phyloP scores from a whole-genome alignment of 2,797 vertebrate genomes.

The Diplodus sargus region DNA sequence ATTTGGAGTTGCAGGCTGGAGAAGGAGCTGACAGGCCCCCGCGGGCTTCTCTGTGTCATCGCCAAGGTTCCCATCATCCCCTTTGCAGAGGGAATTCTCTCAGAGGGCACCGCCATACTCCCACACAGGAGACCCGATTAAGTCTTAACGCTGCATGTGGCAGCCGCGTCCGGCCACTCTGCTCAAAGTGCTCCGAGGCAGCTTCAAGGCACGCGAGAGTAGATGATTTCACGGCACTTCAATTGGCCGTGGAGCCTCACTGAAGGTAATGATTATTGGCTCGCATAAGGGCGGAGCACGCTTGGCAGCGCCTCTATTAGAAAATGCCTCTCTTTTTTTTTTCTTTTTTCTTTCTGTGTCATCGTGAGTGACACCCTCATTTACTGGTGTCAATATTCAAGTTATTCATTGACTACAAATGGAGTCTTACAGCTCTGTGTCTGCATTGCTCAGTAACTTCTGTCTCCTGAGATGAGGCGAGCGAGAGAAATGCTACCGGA shows the following conservation, averaged over 20 bases:
- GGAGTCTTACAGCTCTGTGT: slow-evolving; percentile 40
- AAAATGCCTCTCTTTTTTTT: slow-evolving; percentile 21
- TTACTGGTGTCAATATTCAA: slow-evolving; percentile 68
- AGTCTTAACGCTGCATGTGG: slow-evolving; percentile 73
- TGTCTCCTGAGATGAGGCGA: slow-evolving; percentile 20
- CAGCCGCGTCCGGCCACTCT: slow-evolving; percentile 45
- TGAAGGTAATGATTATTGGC: slow-evolving; percentile 70
- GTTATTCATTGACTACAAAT: slow-evolving; percentile 73
- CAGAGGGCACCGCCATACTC: slow-evolving; percentile 51
- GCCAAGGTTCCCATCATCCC: slow-evolving; percentile 60
- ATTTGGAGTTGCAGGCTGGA: slow-evolving; percentile 59
- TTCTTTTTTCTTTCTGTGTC: slow-evolving; percentile 48
- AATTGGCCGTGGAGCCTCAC: slow-evolving; percentile 54
- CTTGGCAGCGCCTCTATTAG: slow-evolving; percentile 53
- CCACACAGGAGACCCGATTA: slow-evolving; percentile 69
- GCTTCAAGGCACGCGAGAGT: slow-evolving; percentile 59
- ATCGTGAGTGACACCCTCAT: slow-evolving; percentile 65
- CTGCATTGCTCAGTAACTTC: slow-evolving; percentile 24
- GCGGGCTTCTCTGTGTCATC: slow-evolving; percentile 73
- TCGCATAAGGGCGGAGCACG: slow-evolving; percentile 38
- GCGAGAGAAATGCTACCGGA: slow-evolving; percentile 10
- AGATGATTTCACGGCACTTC: slow-evolving; percentile 61
- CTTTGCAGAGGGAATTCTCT: slow-evolving; percentile 65
- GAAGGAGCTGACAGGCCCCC: slow-evolving; percentile 72
- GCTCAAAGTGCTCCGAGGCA: slow-evolving; percentile 65